Evolutionary conservation across 1,140 invertebrate genomes (phyloP), one percentile per base, ranked within the genome.

Genomic region (Camponotus vicinus): DNA sequence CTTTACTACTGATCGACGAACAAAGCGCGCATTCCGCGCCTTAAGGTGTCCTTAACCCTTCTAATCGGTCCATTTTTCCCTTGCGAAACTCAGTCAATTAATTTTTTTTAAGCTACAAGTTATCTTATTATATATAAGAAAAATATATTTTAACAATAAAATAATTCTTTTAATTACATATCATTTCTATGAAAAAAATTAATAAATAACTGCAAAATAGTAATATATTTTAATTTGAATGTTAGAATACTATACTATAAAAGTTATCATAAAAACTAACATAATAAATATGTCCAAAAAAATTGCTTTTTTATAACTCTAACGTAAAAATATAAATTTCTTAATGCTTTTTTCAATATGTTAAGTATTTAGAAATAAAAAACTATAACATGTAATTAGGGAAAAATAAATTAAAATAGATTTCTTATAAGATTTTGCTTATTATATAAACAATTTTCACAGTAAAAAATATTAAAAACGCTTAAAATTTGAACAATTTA

Each of bases 1-100:
- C 45, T 77, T 77, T 66, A n/a, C n/a, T 42, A 37, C 71, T 42
- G 71, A 85, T 77, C 59, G 82, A 42, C 42, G 61, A 77, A 85
- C 45, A 85, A 85, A 85, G 59, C 32, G 15, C n/a, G 37, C 52
- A 15, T 6, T 37, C 40, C 1, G 78, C 40, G 37, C 27, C 13
- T 13, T 45, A 4, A 57, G 63, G 13, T 18, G 9, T 69, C 42
- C 40, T 71, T 27, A n/a, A 80, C 40, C 27, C 27, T 55, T 59
- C 45, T 49, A 73, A 82, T 73, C 37, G 27, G 11, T 2, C 27
- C 13, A 15, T 61, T 73, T 8, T 61, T 61, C 61, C 13, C 4
- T 49, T 37, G 7, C 11, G 11, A n/a, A 34, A 18, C 18, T 52
- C 6, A 49, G 11, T 67, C 15, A 27, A 71, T 32, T 71, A 34